Conservation (phyloP, 35 echinoderm and acorn worm genomes). For the Ophioderma brevispina region DNA sequence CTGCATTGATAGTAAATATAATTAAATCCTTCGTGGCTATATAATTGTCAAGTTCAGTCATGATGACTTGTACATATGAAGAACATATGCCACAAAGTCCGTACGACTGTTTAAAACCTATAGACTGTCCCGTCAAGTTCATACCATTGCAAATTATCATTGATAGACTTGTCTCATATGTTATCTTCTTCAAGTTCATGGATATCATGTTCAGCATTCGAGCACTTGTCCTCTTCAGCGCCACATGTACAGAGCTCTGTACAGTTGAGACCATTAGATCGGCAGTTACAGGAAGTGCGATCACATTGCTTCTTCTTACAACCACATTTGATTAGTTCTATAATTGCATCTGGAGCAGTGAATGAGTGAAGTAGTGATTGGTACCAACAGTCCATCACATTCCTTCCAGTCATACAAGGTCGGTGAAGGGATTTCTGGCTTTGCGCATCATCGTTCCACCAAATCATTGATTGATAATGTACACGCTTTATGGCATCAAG, state of each 20-base stretch:
- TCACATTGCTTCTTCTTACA: not conserved
- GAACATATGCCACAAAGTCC: too few species aligned
- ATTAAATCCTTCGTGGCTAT: too few species aligned
- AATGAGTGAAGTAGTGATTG: not conserved
- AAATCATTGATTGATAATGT: slow-evolving; percentile 2
- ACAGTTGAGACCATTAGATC: slow-evolving; percentile 8
- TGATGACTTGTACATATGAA: too few species aligned
- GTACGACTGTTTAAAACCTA: too few species aligned
- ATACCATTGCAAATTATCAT: too few species aligned
- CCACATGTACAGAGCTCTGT: slow-evolving; percentile 25
- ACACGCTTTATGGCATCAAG: not conserved
- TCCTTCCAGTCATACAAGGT: not conserved
- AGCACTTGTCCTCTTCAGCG: slow-evolving; percentile 5
- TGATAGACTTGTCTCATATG: too few species aligned
- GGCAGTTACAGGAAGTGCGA: not conserved
- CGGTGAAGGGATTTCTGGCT: not conserved
- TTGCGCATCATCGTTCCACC: not conserved
- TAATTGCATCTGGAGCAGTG: not conserved
- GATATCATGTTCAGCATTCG: not conserved
- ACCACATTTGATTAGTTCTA: not conserved
- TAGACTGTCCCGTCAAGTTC: too few species aligned
- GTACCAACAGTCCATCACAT: not conserved
- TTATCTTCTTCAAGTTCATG: not conserved
- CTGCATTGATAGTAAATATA: too few species aligned
- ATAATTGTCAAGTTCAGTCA: too few species aligned